A percentile compares a stretch with the other conserved stretches of the same genome.
These are phyloP conservation scores for Bombus cullumanus DNA, from an alignment of 1,140 invertebrate species.

Conservation along the genomic window DNA sequence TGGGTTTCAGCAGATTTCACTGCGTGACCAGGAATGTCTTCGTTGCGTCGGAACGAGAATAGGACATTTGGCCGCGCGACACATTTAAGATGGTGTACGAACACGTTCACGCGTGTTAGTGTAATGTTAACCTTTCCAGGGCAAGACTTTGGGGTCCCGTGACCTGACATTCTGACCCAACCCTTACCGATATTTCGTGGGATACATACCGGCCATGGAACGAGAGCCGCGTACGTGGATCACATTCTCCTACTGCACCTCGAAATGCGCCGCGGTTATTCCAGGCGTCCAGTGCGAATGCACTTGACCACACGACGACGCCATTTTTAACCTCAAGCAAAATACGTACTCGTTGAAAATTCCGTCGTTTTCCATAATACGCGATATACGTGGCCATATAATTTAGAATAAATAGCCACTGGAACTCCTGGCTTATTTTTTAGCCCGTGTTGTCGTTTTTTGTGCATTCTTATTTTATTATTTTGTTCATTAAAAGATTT, in stretches of 20 bases:
- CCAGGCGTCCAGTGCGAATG: neutral
- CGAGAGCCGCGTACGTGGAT: constrained; percentile 30
- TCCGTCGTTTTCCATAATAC: neutral
- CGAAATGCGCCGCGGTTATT: constrained; percentile 36
- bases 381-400: neutral
- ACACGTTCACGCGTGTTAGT: constrained; percentile 29
- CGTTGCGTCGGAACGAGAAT: neutral
- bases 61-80: neutral
- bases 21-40: neutral
- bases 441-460: too few species aligned
- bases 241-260: constrained; percentile 42
- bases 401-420: neutral
- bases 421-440: neutral
- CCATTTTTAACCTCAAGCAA: constrained; percentile 18
- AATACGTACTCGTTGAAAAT: neutral
- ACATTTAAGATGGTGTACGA: neutral
- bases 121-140: constrained; percentile 50
- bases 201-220: constrained; percentile 32
- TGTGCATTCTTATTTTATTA: neutral
- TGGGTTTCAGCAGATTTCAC: neutral
- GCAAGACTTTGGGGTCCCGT: constrained; percentile 50
- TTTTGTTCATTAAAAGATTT: too few species aligned
- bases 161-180: constrained; percentile 56
- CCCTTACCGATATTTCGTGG: constrained; percentile 57
- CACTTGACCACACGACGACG: neutral